phyloP scores from a whole-genome alignment of 30 jellyfish, hydroid and myxozoan species.

The Catostylus mosaicus region DNA sequence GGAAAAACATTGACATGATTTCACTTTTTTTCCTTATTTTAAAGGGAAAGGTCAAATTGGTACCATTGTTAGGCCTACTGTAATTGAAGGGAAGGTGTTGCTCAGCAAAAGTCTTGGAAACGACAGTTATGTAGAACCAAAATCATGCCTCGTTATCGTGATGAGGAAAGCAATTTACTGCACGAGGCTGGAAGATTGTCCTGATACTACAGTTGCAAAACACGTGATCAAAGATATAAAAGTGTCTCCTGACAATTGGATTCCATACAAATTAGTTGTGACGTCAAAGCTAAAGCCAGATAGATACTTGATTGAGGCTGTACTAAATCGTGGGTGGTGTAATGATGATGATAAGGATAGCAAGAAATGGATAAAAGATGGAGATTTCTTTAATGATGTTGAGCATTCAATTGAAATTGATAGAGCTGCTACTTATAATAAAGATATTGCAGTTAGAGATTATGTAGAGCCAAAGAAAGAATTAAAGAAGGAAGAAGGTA shows the following conservation, averaged over 20 bases:
- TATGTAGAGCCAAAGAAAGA: neutral
- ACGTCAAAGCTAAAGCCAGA: slow-evolving; percentile 27
- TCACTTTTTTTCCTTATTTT: too few species aligned
- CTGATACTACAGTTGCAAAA: slow-evolving; percentile 18
- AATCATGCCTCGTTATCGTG: slow-evolving; percentile 27
- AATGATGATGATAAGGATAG: slow-evolving; percentile 8
- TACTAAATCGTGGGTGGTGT: slow-evolving; percentile 65
- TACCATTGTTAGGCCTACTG: neutral
- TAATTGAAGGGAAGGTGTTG: too few species aligned
- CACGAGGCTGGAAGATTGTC: slow-evolving; percentile 12
- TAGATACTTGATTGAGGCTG: slow-evolving; percentile 40
- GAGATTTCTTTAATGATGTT: slow-evolving; percentile 58
- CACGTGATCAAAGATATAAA: slow-evolving; percentile 9
- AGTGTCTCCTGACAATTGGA: neutral
- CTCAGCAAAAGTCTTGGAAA: too few species aligned
- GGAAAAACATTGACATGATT: too few species aligned
- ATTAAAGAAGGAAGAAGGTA: neutral
- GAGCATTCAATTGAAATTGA: slow-evolving; percentile 40
- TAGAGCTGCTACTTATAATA: neutral
- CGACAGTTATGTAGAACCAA: neutral
- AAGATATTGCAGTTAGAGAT: slow-evolving; percentile 5
- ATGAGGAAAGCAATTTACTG: slow-evolving; percentile 48
- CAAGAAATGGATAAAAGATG: slow-evolving; percentile 43
- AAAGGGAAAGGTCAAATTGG: slow-evolving; percentile 9
- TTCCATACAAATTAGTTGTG: slow-evolving; percentile 12